phyloP scores from a whole-genome alignment of 1,140 invertebrate genomes.

The Drosophila setifemur region DNA sequence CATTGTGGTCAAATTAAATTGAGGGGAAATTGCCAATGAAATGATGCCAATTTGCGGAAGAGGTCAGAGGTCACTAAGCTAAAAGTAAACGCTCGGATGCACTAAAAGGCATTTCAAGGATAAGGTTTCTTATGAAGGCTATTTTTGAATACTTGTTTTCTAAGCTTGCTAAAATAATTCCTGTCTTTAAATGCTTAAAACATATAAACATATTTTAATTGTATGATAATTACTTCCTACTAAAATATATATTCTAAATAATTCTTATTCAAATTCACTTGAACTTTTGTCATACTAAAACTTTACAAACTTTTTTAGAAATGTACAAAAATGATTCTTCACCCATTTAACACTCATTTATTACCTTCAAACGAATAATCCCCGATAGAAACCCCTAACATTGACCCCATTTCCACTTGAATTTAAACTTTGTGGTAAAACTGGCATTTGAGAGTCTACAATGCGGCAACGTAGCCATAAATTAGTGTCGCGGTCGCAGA shows the following conservation, averaged over 20 bases:
- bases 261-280: too few species aligned
- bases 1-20: conserved; percentile 63
- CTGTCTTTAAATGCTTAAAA: too few species aligned
- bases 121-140: not conserved
- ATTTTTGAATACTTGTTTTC: too few species aligned
- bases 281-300: too few species aligned
- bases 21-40: conserved; percentile 63
- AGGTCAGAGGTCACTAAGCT: conserved; percentile 28
- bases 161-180: too few species aligned
- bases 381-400: not conserved
- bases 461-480: conserved; percentile 52
- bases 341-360: too few species aligned
- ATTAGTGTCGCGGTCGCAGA: conserved; percentile 58
- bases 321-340: too few species aligned
- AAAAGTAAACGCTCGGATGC: conserved; percentile 6
- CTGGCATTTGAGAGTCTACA: conserved; percentile 58
- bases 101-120: conserved; percentile 19
- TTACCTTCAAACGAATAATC: not conserved
- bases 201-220: too few species aligned
- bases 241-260: too few species aligned
- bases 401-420: conserved; percentile 29
- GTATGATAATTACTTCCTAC: too few species aligned
- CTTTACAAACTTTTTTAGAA: too few species aligned
- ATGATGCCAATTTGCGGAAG: conserved; percentile 52
- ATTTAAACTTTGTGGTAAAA: conserved; percentile 19